These are phyloP conservation scores for Idaea straminata DNA, from an alignment of 2,888 invertebrate species.

Conservation along the genomic window DNA sequence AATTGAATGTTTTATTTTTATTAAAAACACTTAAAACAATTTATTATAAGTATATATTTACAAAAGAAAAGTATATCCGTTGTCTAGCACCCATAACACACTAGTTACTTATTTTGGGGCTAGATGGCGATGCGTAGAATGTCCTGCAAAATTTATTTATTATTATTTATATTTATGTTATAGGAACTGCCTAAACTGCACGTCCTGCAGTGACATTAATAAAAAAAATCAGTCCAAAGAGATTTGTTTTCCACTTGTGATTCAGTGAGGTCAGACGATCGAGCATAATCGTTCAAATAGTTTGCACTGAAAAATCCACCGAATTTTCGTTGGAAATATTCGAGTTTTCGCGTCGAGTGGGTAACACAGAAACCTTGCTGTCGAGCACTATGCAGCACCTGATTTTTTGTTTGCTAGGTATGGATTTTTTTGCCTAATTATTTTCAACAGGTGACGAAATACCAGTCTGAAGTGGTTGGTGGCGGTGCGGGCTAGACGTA, in stretches of 20 bases:
- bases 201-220: background rate
- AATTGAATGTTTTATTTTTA: too few relatives aligned
- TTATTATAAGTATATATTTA: too few relatives aligned
- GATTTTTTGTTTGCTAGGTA: conserved; percentile 72
- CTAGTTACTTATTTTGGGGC: too few relatives aligned
- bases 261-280: conserved; percentile 52
- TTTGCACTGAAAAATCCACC: conserved; percentile 51
- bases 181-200: background rate
- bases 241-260: conserved; percentile 51
- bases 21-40: too few relatives aligned
- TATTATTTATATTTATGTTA: too few relatives aligned
- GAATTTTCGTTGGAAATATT: conserved; percentile 45
- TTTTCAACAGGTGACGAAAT: conserved; percentile 80
- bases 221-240: conserved; percentile 31
- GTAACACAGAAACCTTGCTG: conserved; percentile 64
- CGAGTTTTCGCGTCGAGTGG: conserved; percentile 59
- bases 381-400: conserved; percentile 63
- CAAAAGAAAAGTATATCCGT: too few relatives aligned
- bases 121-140: too few relatives aligned
- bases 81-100: too few relatives aligned
- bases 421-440: conserved; percentile 80
- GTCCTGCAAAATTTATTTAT: too few relatives aligned
- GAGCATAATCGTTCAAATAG: conserved; percentile 52
- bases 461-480: conserved; percentile 63
- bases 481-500: conserved; percentile 46